Base-by-base conservation (phyloP, 2,797 vertebrate genomes). In the Parotocinclus haroldoi region DNA sequence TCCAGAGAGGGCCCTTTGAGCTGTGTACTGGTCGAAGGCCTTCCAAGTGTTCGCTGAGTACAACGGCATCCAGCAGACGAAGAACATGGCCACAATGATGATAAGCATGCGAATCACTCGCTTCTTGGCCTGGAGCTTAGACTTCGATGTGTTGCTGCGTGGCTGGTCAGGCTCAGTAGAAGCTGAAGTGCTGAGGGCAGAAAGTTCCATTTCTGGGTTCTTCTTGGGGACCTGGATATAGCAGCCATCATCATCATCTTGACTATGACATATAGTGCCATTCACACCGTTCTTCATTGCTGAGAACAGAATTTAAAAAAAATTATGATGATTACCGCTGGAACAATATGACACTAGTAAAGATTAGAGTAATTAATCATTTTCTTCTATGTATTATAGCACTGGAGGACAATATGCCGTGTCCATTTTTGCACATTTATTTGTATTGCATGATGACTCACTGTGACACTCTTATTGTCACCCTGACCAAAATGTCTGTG, bases 51-150 rank as follows among this genome's bases (percentile, higher is more conserved):
- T 98, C 79, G 85, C 96, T 0, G 88, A 78, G 63, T 93, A 98
- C 64, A 98, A 58, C 0, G 96, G 96, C 93, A 96, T 87, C 95
- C 96, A 98, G 78, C 96, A 98, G 64, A 95, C 58, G 79, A 98
- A 98, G 84, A 97, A 98, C 68, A 94, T 89, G 12, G 84, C 90
- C 76, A 98, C 95, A 0, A 98, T 96, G 77, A 95, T 93, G 76
- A 96, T 88, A 74, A 98, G 81, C 96, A 98, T 98, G 67, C 94
- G 93, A 71, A 98, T 91, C 56, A 98, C 95, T 0, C 94, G 87
- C 72, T 89, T 89, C 87, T 98, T 98, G 70, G 93, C 95, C 55
- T 91, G 83, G 60, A 98, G 91, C 82, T 95, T 95, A 6, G 93
- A 92, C 69, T 93, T 86, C 0, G 89, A 91, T 36, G 89, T 89